These are phyloP conservation scores for Drosophila punjabiensis DNA, from an alignment of 1,140 invertebrate species.

Conservation along the genomic window DNA sequence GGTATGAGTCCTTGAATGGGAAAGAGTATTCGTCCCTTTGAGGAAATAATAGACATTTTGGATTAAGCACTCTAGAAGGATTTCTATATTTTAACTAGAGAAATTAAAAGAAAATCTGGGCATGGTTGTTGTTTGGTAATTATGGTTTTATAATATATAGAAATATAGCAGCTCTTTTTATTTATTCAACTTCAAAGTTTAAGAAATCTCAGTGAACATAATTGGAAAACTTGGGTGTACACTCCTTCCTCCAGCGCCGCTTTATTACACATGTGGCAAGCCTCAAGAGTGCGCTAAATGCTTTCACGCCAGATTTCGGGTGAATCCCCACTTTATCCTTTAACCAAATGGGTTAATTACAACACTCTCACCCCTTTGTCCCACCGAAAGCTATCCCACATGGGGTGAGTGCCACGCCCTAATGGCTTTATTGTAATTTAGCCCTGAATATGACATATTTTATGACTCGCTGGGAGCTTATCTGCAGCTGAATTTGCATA, in stretches of 20 bases:
- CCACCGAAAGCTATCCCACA: slow-evolving; percentile 37
- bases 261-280: slow-evolving; percentile 33
- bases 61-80: background rate
- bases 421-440: slow-evolving; percentile 75
- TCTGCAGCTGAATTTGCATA: slow-evolving; percentile 35
- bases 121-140: background rate
- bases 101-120: too few species aligned
- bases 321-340: background rate
- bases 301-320: slow-evolving; percentile 55
- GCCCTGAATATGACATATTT: slow-evolving; percentile 76
- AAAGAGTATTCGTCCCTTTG: background rate
- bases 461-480: slow-evolving; percentile 65
- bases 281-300: slow-evolving; percentile 53
- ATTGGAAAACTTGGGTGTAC: background rate
- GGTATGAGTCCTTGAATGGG: background rate
- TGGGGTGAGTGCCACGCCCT: slow-evolving; percentile 37
- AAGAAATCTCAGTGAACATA: background rate
- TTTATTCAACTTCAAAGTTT: background rate
- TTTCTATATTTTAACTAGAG: background rate
- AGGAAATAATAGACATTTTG: background rate
- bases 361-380: slow-evolving; percentile 8
- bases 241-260: background rate
- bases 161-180: background rate
- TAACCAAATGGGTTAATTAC: slow-evolving; percentile 61
- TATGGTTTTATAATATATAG: too few species aligned